Conservation (phyloP, 2,113 vertebrate species). For the Saccopteryx leptura region DNA sequence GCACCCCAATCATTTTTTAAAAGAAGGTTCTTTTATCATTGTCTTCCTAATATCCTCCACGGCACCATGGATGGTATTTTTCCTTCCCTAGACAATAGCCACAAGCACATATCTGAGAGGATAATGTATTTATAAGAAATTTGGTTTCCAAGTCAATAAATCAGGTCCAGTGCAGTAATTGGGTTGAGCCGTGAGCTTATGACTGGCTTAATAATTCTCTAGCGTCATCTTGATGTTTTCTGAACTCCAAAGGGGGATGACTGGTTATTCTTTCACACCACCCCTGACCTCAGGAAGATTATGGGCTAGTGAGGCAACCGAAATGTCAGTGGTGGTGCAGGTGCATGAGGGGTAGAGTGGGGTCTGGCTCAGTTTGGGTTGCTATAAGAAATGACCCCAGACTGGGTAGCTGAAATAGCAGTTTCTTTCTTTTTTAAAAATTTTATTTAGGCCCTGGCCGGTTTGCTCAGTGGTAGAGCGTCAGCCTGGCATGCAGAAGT, state of each 20-base stretch:
- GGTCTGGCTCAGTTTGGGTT: not conserved
- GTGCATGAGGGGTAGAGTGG: fast-evolving
- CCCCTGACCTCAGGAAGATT: not conserved
- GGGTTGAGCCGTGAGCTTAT: not conserved
- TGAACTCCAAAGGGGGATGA: not conserved
- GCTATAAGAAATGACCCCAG: not conserved
- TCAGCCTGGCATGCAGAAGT: too few species aligned
- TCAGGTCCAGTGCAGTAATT: not conserved
- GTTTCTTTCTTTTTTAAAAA: not conserved
- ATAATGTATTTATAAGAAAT: slow-evolving; percentile 16
- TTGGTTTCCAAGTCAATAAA: slow-evolving; percentile 45
- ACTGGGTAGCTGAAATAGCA: not conserved
- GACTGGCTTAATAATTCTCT: not conserved
- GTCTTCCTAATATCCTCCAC: slow-evolving; percentile 9
- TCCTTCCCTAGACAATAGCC: not conserved
- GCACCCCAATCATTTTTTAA: slow-evolving; percentile 12
- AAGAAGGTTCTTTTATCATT: slow-evolving; percentile 40
- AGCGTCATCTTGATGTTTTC: slow-evolving; percentile 10
- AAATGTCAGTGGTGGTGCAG: not conserved
- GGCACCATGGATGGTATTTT: not conserved
- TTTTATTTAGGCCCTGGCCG: not conserved
- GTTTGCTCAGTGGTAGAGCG: too few species aligned
- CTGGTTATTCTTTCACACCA: not conserved
- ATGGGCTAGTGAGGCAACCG: not conserved
- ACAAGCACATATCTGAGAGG: not conserved